These are phyloP conservation scores for Clanis bilineata DNA, from an alignment of 2,888 invertebrate species.

Conservation along the genomic window DNA sequence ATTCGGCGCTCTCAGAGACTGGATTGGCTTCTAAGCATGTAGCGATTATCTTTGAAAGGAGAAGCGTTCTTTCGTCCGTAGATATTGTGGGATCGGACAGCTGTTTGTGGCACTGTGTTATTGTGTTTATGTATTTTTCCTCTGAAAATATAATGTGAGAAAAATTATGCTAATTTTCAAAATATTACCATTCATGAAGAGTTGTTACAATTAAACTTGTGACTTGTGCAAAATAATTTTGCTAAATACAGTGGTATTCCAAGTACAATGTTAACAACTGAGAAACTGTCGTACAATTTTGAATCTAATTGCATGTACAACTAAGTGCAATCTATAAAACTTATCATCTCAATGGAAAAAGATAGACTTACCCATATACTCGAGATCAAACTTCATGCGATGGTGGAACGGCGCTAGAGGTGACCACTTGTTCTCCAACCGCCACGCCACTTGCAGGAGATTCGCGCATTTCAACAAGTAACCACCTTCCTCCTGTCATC, in stretches of 20 bases:
- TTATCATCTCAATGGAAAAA: background rate
- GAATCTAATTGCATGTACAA: too few species aligned
- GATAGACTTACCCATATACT: conserved; percentile 59
- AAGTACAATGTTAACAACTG: too few species aligned
- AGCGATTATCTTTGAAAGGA: conserved; percentile 60
- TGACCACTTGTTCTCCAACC: conserved; percentile 56
- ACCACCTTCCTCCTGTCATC: conserved; percentile 61
- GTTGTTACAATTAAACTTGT: too few species aligned
- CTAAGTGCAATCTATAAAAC: background rate
- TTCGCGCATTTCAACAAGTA: conserved; percentile 54
- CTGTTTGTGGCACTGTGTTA: conserved; percentile 53
- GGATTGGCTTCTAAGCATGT: conserved; percentile 55
- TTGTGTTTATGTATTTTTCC: conserved; percentile 54
- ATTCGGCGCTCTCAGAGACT: conserved; percentile 40
- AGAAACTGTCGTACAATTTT: too few species aligned
- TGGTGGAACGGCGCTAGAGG: conserved; percentile 60
- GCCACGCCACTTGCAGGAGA: conserved; percentile 57
- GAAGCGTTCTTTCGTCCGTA: conserved; percentile 58
- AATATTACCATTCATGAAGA: too few species aligned
- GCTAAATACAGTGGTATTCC: too few species aligned
- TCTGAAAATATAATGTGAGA: conserved; percentile 45
- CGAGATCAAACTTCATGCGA: conserved; percentile 60
- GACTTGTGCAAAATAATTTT: too few species aligned
- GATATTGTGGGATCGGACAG: conserved; percentile 54
- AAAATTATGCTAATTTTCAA: background rate